Evolutionary conservation across 2,888 invertebrate genomes (phyloP), one percentile per base, ranked within the genome.

Genomic region (Minunthozetes semirufus): DNA sequence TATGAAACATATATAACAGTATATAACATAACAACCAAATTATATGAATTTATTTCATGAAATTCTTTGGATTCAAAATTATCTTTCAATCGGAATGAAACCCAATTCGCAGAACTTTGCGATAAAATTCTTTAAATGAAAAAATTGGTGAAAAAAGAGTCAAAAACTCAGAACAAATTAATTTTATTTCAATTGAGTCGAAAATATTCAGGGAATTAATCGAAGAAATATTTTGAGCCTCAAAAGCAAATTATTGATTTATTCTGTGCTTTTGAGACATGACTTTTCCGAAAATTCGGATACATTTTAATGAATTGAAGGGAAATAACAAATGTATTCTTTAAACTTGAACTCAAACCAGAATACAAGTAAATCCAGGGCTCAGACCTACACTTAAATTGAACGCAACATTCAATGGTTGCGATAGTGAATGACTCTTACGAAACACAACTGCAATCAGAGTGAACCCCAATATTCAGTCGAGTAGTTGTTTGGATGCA

Each of bases 391-490:
- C 22, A 56, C 22, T 56, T 13, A 56, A 56, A 56, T 22, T 42
- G 42, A 42, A 42, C 42, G 22, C 19, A 56, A 22, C 13, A 56
- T 11, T 56, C 22, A 22, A 56, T 56, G 56, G 4, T 25, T 56
- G 56, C 42, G 13, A 42, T 42, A 42, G 8, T 42, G 42, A 42
- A 42, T 6, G 19, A 6, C 25, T 53, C 8, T 53, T 19, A 25
- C n/a, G 25, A 53, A 53, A 53, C 19, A 22, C 8, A 19, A 22
- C 19, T 53, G 6, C 53, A 53, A 53, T 53, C 53, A 19, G n/a
- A 6, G 53, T 22, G 53, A 53, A 42, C 19, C 42, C 27, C 22
- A 42, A 70, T 70, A 70, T 70, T 70, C 22, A 48, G 70, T 70
- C 22, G 22, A 61, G 29, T 61, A 27, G 63, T 25, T 48, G 25